These are phyloP conservation scores for Tenthredo notha DNA, from an alignment of 2,888 invertebrate species.

Conservation along the genomic window DNA sequence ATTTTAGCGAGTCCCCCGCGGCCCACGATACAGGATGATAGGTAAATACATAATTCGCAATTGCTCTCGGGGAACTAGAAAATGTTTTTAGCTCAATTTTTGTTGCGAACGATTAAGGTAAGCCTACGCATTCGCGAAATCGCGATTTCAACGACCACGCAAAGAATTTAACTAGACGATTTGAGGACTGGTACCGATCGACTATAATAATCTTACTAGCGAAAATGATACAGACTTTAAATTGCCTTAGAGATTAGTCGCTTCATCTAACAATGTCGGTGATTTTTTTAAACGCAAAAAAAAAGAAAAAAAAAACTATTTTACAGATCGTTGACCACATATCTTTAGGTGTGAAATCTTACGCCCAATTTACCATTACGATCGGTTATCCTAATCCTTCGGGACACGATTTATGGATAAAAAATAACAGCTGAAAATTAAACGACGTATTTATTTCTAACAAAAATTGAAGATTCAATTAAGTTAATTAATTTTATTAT, in stretches of 20 bases:
- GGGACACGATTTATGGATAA: not conserved
- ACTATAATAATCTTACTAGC: not conserved
- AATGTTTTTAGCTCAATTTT: slow-evolving; percentile 10
- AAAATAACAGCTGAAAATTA: not conserved
- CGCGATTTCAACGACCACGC: slow-evolving; percentile 41
- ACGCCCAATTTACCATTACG: not conserved
- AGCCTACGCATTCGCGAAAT: slow-evolving; percentile 14
- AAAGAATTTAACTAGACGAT: not conserved
- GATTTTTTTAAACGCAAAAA: not conserved
- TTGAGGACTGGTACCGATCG: not conserved
- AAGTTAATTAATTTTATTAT: not conserved
- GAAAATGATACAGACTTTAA: not conserved
- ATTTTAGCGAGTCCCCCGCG: not conserved
- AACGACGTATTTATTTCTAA: not conserved
- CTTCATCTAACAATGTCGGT: not conserved
- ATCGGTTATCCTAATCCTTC: not conserved
- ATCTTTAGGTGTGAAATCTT: not conserved
- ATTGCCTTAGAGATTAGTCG: not conserved
- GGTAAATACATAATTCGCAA: not conserved
- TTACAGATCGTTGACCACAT: not conserved
- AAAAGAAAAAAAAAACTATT: not conserved
- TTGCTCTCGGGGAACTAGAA: not conserved
- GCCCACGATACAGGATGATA: slow-evolving; percentile 2
- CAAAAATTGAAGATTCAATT: not conserved
- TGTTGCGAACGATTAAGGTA: slow-evolving; percentile 21